Conservation (phyloP, 2,113 vertebrate species). For the Psilopsiagon aymara region DNA sequence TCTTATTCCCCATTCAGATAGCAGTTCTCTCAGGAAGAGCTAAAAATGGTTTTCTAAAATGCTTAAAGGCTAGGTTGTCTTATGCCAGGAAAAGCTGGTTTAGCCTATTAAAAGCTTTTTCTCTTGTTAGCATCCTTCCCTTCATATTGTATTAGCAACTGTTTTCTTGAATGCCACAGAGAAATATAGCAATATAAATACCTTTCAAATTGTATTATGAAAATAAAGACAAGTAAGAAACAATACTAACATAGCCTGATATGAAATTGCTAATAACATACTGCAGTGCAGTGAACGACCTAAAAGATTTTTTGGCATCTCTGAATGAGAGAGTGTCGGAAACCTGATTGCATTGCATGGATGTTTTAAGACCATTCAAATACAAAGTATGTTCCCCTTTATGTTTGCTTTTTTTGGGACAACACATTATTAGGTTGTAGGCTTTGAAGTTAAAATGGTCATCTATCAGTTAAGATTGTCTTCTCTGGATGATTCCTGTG, state of each 20-base stretch:
- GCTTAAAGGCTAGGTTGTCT: slow-evolving; percentile 11
- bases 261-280: slow-evolving; percentile 57
- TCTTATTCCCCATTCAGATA: neutral
- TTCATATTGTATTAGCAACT: slow-evolving; percentile 69
- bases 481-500: neutral
- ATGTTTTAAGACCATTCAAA: neutral
- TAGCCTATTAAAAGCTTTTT: slow-evolving; percentile 41
- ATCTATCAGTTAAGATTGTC: neutral
- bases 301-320: neutral
- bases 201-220: slow-evolving; percentile 75
- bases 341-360: neutral
- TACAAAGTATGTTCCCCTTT: neutral
- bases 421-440: neutral
- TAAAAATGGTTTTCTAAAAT: slow-evolving; percentile 14
- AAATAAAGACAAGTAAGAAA: slow-evolving; percentile 59
- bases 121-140: slow-evolving; percentile 58
- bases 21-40: neutral
- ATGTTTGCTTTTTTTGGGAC: neutral
- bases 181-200: slow-evolving; percentile 69
- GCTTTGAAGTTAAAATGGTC: neutral
- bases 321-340: neutral
- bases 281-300: neutral
- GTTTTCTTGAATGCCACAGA: slow-evolving; percentile 73
- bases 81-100: neutral
- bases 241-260: slow-evolving; percentile 51